Percentiles rank a stretch among this genome's conserved stretches.
Conservation (phyloP, 2,888 invertebrate genomes). For the Ennomos erosarius region DNA sequence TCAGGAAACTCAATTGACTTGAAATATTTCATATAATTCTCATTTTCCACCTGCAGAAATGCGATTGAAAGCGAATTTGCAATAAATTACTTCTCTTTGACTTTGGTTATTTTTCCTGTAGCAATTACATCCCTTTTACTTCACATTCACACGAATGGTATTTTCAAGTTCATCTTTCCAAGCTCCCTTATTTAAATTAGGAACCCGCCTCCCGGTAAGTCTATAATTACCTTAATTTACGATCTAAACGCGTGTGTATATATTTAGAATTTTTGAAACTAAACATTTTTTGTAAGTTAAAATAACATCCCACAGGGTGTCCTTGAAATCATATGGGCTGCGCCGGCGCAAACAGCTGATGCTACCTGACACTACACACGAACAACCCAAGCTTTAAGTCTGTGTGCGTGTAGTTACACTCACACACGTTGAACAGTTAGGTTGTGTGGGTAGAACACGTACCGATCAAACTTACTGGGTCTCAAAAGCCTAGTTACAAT, state of each 20-base stretch:
- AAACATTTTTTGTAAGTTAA: conserved; percentile 38
- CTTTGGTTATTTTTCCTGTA: no score
- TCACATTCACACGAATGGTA: not conserved
- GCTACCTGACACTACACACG: conserved; percentile 72
- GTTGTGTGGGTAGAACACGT: conserved; percentile 24
- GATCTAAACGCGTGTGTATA: conserved; percentile 40
- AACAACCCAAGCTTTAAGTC: conserved; percentile 16
- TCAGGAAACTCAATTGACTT: no score
- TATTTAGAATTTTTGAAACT: conserved; percentile 35
- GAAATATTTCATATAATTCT: no score
- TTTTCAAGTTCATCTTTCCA: conserved; percentile 27
- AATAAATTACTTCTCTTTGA: no score
- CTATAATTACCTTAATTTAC: conserved; percentile 39
- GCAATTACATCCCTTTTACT: not conserved
- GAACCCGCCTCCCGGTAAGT: conserved; percentile 33
- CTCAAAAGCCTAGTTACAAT: no score
- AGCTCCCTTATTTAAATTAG: conserved; percentile 21
- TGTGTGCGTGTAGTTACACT: conserved; percentile 22
- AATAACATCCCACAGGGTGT: conserved; percentile 61
- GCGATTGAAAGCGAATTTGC: no score
- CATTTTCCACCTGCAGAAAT: no score
- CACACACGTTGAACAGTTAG: conserved; percentile 21
- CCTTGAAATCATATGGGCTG: conserved; percentile 84
- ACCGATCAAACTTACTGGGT: conserved; percentile 6
- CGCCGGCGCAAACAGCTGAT: conserved; percentile 77